Conservation (phyloP, 1,140 invertebrate species). For the Charaxes varanes region DNA sequence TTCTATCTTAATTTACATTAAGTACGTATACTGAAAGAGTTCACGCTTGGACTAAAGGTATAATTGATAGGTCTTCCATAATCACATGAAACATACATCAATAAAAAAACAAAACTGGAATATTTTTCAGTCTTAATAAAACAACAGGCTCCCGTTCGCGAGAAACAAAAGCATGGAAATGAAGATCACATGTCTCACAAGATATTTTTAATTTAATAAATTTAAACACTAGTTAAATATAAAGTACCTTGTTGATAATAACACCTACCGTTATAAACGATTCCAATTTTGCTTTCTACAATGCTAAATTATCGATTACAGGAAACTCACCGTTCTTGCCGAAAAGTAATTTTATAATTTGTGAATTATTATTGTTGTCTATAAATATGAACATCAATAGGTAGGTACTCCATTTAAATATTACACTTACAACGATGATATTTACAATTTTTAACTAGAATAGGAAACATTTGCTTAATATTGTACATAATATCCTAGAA, state of each 20-base stretch:
- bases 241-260: conserved; percentile 53
- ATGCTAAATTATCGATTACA: conserved; percentile 61
- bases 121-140: conserved; percentile 70
- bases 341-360: conserved; percentile 48
- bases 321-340: conserved; percentile 67
- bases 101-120: conserved; percentile 59
- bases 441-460: conserved; percentile 64
- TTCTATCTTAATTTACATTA: conserved; percentile 72
- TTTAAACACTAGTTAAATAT: conserved; percentile 64
- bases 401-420: conserved; percentile 66
- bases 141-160: conserved; percentile 42
- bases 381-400: conserved; percentile 67
- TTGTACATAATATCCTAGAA: conserved; percentile 62
- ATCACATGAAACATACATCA: conserved; percentile 41
- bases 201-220: conserved; percentile 53
- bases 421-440: conserved; percentile 45
- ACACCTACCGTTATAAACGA: conserved; percentile 52
- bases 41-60: conserved; percentile 68
- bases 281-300: conserved; percentile 63
- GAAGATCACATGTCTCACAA: conserved; percentile 38
- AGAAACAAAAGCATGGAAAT: conserved; percentile 41
- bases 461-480: conserved; percentile 71
- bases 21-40: conserved; percentile 73
- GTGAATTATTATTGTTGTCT: conserved; percentile 45
- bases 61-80: conserved; percentile 45